phyloP scores from a whole-genome alignment of 92 coral and sea anemone species.

The Paragorgia papillata region DNA sequence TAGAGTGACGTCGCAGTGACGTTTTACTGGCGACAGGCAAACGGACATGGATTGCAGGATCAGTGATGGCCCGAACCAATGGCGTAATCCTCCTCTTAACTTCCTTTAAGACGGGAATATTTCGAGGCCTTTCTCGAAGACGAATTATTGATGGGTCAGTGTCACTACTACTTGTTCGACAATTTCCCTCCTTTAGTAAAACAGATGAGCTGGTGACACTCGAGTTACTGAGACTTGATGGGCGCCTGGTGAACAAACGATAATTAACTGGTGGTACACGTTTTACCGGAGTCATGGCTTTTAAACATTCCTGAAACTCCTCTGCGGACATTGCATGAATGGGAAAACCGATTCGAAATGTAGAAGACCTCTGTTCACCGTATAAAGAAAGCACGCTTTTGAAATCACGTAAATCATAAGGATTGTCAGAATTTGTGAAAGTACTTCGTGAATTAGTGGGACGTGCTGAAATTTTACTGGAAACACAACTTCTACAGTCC shows the following conservation, averaged over 20 bases:
- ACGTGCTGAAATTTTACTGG: neutral
- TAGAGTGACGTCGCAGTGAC: neutral
- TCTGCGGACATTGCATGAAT: neutral
- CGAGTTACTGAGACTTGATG: neutral
- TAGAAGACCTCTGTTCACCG: slow-evolving; percentile 20
- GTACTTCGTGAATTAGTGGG: neutral
- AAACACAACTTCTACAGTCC: neutral
- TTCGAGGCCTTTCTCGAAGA: neutral
- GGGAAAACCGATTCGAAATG: slow-evolving; percentile 25
- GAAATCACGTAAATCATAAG: slow-evolving; percentile 23
- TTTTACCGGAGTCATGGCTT: neutral
- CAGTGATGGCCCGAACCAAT: too few relatives aligned
- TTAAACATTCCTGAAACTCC: neutral
- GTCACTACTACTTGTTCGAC: neutral
- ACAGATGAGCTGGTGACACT: too few relatives aligned
- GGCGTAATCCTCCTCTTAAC: too few relatives aligned
- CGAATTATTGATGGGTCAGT: neutral
- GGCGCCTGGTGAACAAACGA: neutral
- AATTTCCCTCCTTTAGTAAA: neutral
- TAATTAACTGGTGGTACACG: neutral
- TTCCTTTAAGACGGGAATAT: neutral
- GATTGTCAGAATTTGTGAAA: neutral
- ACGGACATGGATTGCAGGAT: neutral
- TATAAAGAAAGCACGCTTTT: slow-evolving; percentile 6
- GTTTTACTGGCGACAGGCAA: neutral